Base-by-base conservation (phyloP, 2,888 invertebrate genomes). In the Melanotus villosus region DNA sequence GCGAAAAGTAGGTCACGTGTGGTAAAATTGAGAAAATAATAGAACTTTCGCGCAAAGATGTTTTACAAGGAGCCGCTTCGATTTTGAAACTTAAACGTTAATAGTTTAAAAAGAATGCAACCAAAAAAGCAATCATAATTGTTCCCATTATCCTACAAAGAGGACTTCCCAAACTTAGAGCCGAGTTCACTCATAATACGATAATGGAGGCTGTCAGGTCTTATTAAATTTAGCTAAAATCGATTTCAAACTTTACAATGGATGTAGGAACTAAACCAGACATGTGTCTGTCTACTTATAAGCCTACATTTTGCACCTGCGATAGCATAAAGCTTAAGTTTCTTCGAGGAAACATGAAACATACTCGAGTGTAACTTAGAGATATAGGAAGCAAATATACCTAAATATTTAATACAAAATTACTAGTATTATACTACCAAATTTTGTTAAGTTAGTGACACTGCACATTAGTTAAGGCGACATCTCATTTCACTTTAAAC, bases 201-300 rank as follows among this genome's bases (percentile, higher is more conserved):
- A 67, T 67, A 67, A 60, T 67, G 32, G 60, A 62, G 23, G 62
- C 41, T 43, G 52, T 67, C 60, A 56, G 34, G 41, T 21, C 67
- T 67, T 62, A 62, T 67, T 62, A 67, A 67, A 67, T 60, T 60
- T 67, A 62, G 36, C 52, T 62, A 19, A 67, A 67, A 67, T 67
- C 60, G 67, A 67, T 60, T 26, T 19, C 26, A 56, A 62, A 47
- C 60, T 67, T 52, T 56, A 67, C 62, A 62, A 67, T 54, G 43
- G 45, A 62, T 62, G 30, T 34, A 59, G 62, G 60, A 67, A 67
- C 50, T 65, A 65, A 41, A 57, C 45, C 58, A 65, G 65, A 57
- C 59, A 59, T 59, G 41, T 43, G 58, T 58, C 58, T 59, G 59
- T 59, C 59, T 59, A 59, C 43, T 43, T 32, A 18, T 14, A 23